These are phyloP conservation scores for Drosophila lowei DNA, from an alignment of 1,140 invertebrate genomes.

Conservation along the genomic window DNA sequence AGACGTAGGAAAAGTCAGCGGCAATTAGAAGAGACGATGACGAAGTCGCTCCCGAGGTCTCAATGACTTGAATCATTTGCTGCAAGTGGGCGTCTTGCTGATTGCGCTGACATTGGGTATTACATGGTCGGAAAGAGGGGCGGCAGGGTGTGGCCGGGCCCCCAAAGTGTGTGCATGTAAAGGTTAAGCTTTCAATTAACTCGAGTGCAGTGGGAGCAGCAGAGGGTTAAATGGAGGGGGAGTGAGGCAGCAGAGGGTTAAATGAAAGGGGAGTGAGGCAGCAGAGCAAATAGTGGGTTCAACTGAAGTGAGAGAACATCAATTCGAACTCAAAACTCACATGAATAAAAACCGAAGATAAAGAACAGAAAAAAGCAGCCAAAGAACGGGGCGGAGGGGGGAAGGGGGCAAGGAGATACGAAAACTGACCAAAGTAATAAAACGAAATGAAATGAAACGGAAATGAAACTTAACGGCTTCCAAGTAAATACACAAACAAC, in stretches of 20 bases:
- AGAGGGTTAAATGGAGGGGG: neutral
- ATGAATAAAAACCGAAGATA: slow-evolving; percentile 28
- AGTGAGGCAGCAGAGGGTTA: neutral
- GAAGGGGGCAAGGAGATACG: slow-evolving; percentile 19
- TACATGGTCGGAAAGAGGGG: slow-evolving; percentile 15
- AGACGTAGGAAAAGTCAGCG: slow-evolving; percentile 50
- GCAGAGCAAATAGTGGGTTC: no score
- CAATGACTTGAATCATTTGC: slow-evolving; percentile 53
- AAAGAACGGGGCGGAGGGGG: neutral
- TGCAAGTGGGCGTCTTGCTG: slow-evolving; percentile 35
- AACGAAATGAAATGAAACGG: slow-evolving; percentile 77
- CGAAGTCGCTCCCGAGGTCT: slow-evolving; percentile 26
- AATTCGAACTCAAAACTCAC: slow-evolving; percentile 52
- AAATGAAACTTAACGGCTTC: slow-evolving; percentile 79
- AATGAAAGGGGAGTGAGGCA: slow-evolving; percentile 1
- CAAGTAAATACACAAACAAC: slow-evolving; percentile 75
- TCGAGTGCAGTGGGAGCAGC: slow-evolving; percentile 40
- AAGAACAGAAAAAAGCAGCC: neutral
- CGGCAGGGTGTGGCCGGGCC: slow-evolving; percentile 7
- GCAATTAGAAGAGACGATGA: slow-evolving; percentile 65
- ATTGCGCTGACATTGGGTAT: slow-evolving; percentile 55
- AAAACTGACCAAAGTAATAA: slow-evolving; percentile 78
- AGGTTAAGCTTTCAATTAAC: slow-evolving; percentile 77
- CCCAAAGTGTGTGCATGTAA: slow-evolving; percentile 43
- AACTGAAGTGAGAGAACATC: slow-evolving; percentile 5